Evolutionary conservation across 2,113 vertebrate species (phyloP).

Genomic region (Prionailurus viverrinus): DNA sequence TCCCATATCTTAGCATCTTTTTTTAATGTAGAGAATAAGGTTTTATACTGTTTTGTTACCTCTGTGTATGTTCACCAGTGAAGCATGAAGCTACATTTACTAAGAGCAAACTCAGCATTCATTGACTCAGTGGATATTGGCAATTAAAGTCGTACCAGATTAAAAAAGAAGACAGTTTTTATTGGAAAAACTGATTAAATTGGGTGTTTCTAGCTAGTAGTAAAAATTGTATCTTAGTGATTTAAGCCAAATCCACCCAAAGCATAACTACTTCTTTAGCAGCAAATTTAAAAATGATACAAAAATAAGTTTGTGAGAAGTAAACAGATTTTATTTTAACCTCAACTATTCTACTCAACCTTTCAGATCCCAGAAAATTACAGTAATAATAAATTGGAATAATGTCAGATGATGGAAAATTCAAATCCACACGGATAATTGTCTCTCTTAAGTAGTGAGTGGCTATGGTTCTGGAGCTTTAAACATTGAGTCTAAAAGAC

Average conservation of each 20-base stretch:
- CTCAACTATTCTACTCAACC: conserved; percentile 40
- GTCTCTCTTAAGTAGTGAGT: conserved; percentile 54
- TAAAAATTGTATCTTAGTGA: conserved; percentile 59
- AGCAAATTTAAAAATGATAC: conserved; percentile 69
- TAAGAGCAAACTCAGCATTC: background rate
- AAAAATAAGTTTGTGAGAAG: conserved; percentile 52
- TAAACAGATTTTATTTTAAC: conserved; percentile 64
- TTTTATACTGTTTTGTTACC: background rate
- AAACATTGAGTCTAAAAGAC: conserved; percentile 54
- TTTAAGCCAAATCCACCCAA: conserved; percentile 34
- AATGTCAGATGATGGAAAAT: conserved; percentile 67
- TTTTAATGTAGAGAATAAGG: background rate
- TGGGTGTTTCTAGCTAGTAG: conserved; percentile 12
- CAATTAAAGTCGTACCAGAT: background rate
- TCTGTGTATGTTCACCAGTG: background rate
- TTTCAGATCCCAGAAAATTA: conserved; percentile 79
- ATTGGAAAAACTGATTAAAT: conserved; percentile 43
- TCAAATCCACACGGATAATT: conserved; percentile 54
- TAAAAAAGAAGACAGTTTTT: background rate
- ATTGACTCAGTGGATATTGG: background rate
- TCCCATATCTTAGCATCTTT: background rate
- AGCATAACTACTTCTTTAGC: conserved; percentile 50
- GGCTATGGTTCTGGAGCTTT: background rate
- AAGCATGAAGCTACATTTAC: background rate
- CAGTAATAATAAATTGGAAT: conserved; percentile 55